Percentiles rank a stretch among this genome's conserved stretches.
phyloP scores from a whole-genome alignment of 1,140 invertebrate species.

The Caenorhabditis brenneri region DNA sequence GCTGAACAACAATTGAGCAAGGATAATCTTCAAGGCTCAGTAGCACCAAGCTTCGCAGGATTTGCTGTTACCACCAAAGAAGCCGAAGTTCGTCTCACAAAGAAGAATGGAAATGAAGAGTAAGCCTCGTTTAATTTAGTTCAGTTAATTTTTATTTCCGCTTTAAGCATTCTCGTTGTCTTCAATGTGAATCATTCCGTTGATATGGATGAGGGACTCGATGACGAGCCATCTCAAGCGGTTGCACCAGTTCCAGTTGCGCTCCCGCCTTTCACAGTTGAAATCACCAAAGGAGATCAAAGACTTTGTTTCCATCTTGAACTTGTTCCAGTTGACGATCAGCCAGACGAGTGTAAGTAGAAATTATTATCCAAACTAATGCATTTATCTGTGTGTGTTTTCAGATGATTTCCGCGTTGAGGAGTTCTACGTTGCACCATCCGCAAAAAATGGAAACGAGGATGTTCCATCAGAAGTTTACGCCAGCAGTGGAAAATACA shows the following conservation, averaged over 20 bases:
- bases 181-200: constrained; percentile 71
- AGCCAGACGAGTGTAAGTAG: constrained; percentile 60
- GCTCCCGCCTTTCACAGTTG: constrained; percentile 62
- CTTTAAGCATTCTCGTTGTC: constrained; percentile 66
- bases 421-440: constrained; percentile 69
- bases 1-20: constrained; percentile 61
- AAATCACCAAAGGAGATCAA: constrained; percentile 66
- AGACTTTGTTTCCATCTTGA: constrained; percentile 67
- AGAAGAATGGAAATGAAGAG: constrained; percentile 66
- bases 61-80: constrained; percentile 66
- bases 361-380: no score
- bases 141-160: constrained; percentile 22
- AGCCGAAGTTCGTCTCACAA: constrained; percentile 68
- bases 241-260: constrained; percentile 59
- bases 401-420: constrained; percentile 66
- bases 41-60: constrained; percentile 61
- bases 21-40: constrained; percentile 66
- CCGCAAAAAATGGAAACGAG: constrained; percentile 61
- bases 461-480: constrained; percentile 65
- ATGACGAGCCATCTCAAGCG: constrained; percentile 52
- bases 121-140: constrained; percentile 34
- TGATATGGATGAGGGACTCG: constrained; percentile 64
- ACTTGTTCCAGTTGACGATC: constrained; percentile 61
- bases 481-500: constrained; percentile 68
- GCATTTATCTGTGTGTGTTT: neutral